phyloP scores from a whole-genome alignment of 2,888 invertebrate species.

The Drosophila mimica region DNA sequence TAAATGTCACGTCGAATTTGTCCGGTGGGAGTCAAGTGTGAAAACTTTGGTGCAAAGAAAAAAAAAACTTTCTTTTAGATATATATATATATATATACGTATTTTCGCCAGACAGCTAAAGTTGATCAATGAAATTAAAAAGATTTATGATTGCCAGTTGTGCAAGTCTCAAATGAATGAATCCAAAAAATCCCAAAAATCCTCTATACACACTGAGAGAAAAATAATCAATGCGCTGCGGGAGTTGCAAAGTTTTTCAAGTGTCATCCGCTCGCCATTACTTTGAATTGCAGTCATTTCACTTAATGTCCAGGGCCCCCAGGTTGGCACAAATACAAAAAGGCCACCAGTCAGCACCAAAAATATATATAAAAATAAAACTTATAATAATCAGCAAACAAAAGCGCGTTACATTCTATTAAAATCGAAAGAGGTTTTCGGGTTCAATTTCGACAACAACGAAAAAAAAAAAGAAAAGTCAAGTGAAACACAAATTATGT shows the following conservation, averaged over 20 bases:
- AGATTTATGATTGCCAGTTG: slow-evolving; percentile 76
- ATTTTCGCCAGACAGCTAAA: slow-evolving; percentile 35
- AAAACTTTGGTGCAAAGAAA: slow-evolving; percentile 58
- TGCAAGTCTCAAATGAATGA: slow-evolving; percentile 59
- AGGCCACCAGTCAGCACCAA: slow-evolving; percentile 42
- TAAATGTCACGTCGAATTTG: slow-evolving; percentile 72
- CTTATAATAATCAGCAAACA: slow-evolving; percentile 78
- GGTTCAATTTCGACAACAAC: slow-evolving; percentile 21
- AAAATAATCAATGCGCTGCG: slow-evolving; percentile 60
- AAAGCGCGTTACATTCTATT: slow-evolving; percentile 73
- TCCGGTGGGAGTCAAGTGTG: slow-evolving; percentile 75
- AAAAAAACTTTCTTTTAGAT: slow-evolving; percentile 4
- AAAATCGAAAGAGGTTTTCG: slow-evolving; percentile 62
- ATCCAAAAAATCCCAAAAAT: slow-evolving; percentile 31
- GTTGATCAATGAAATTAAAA: slow-evolving; percentile 81
- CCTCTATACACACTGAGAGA: neutral
- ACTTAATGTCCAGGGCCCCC: slow-evolving; percentile 61
- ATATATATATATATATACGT: neutral
- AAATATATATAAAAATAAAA: slow-evolving; percentile 60
- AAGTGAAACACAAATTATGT: slow-evolving; percentile 73
- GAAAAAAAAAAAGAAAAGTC: slow-evolving; percentile 38
- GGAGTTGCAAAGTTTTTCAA: slow-evolving; percentile 63
- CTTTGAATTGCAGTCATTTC: slow-evolving; percentile 76
- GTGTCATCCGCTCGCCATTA: slow-evolving; percentile 66
- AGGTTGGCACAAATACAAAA: slow-evolving; percentile 63